Percentiles rank a stretch among this genome's conserved stretches.
Evolutionary conservation across 1,140 invertebrate genomes (phyloP).

Genomic region (Brachionus rotundiformis): DNA sequence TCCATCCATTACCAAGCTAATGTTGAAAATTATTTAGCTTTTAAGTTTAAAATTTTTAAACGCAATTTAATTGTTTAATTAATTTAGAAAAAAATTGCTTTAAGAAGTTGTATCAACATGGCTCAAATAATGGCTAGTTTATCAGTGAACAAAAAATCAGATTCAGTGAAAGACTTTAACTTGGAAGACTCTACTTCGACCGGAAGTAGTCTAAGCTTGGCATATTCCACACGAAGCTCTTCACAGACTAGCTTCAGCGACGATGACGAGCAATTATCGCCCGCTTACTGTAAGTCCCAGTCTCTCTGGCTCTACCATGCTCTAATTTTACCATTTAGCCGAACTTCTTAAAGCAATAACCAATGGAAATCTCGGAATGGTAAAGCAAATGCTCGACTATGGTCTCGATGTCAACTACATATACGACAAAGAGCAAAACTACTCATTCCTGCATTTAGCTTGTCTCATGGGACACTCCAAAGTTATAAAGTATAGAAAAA

Average conservation of each 20-base stretch:
- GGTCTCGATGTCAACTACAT: conserved; percentile 50
- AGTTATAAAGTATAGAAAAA: conserved; percentile 28
- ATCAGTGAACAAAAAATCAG: conserved; percentile 22
- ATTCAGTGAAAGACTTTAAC: conserved; percentile 24
- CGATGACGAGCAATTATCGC: conserved; percentile 42
- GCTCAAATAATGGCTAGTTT: conserved; percentile 27
- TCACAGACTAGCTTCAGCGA: conserved; percentile 32
- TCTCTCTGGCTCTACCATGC: neutral
- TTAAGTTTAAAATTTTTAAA: neutral
- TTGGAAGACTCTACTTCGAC: conserved; percentile 20
- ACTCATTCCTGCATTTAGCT: conserved; percentile 41
- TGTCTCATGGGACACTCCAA: conserved; percentile 50
- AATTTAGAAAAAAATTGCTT: conserved; percentile 28
- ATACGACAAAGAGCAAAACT: conserved; percentile 49
- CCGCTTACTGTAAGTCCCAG: conserved; percentile 26
- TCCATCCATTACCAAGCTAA: neutral
- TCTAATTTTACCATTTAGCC: neutral
- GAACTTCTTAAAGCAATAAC: conserved; percentile 44
- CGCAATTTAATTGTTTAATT: conserved; percentile 17
- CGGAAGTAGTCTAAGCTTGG: conserved; percentile 19
- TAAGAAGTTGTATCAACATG: conserved; percentile 29
- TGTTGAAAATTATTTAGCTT: neutral
- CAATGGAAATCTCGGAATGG: conserved; percentile 35
- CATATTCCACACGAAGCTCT: conserved; percentile 17
- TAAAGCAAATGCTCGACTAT: conserved; percentile 45